Evolutionary conservation across 1,140 invertebrate species (phyloP).

Genomic region (Drosophila lacertosa): DNA sequence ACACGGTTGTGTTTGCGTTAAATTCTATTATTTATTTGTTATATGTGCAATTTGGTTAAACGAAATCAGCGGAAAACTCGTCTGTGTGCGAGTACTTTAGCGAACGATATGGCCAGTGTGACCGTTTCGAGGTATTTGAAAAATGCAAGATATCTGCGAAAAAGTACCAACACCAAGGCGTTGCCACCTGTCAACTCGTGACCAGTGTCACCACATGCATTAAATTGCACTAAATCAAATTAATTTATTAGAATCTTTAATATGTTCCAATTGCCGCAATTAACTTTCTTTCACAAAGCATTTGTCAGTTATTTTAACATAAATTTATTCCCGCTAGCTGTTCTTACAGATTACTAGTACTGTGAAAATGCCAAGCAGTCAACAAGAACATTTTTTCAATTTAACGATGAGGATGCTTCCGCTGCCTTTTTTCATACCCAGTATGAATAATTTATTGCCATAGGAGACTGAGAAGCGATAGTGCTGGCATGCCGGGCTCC

Average conservation of each 20-base stretch:
- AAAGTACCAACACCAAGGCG: constrained; percentile 17
- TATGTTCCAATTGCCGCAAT: background rate
- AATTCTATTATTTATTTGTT: constrained; percentile 61
- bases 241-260: background rate
- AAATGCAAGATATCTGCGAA: background rate
- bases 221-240: too few relatives aligned
- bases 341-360: constrained; percentile 44
- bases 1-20: constrained; percentile 38
- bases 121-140: background rate
- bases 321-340: constrained; percentile 67
- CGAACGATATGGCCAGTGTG: constrained; percentile 39
- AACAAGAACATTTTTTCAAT: constrained; percentile 43
- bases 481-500: constrained; percentile 87
- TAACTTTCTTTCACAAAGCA: background rate
- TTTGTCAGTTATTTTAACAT: constrained; percentile 34
- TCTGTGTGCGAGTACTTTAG: constrained; percentile 55
- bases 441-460: constrained; percentile 84
- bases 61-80: constrained; percentile 60
- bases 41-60: constrained; percentile 62
- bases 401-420: constrained; percentile 24
- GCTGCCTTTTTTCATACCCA: background rate
- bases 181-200: constrained; percentile 12
- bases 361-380: constrained; percentile 44
- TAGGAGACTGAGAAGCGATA: constrained; percentile 85
- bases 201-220: constrained; percentile 26